Percentiles rank a stretch among this genome's conserved stretches.
phyloP scores from a whole-genome alignment of 2,888 invertebrate species.

The Malthinus flaveolus region DNA sequence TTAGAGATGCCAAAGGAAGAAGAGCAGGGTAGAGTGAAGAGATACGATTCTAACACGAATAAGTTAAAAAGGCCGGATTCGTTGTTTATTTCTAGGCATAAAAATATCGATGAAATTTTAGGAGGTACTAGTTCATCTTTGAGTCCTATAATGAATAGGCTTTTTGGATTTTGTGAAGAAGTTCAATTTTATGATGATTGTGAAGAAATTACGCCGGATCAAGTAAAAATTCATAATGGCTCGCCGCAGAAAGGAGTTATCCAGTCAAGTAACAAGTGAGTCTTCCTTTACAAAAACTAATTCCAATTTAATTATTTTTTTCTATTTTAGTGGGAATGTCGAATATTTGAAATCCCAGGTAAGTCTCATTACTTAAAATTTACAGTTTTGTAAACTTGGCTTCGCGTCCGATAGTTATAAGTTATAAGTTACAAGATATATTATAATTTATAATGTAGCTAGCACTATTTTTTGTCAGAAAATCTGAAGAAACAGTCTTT shows the following conservation, averaged over 20 bases:
- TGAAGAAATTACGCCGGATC: conserved; percentile 75
- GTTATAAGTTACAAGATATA: too few species aligned
- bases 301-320: background rate
- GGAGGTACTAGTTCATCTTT: conserved; percentile 65
- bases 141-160: conserved; percentile 67
- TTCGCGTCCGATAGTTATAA: too few species aligned
- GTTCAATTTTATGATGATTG: conserved; percentile 58
- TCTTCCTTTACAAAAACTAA: conserved; percentile 12
- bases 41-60: conserved; percentile 62
- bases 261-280: conserved; percentile 53
- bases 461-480: too few species aligned
- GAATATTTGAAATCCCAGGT: too few species aligned
- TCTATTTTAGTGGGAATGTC: too few species aligned
- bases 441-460: too few species aligned
- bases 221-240: conserved; percentile 80
- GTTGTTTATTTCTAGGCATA: conserved; percentile 80
- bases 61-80: conserved; percentile 49
- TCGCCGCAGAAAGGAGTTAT: conserved; percentile 72
- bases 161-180: conserved; percentile 49
- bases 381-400: too few species aligned
- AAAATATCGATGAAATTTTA: conserved; percentile 88
- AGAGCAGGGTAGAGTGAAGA: conserved; percentile 61
- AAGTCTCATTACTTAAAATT: too few species aligned
- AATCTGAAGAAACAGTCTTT: too few species aligned
- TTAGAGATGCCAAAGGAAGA: conserved; percentile 58